Evolutionary conservation across 2,113 vertebrate species (phyloP).

Genomic region (Gadus macrocephalus): DNA sequence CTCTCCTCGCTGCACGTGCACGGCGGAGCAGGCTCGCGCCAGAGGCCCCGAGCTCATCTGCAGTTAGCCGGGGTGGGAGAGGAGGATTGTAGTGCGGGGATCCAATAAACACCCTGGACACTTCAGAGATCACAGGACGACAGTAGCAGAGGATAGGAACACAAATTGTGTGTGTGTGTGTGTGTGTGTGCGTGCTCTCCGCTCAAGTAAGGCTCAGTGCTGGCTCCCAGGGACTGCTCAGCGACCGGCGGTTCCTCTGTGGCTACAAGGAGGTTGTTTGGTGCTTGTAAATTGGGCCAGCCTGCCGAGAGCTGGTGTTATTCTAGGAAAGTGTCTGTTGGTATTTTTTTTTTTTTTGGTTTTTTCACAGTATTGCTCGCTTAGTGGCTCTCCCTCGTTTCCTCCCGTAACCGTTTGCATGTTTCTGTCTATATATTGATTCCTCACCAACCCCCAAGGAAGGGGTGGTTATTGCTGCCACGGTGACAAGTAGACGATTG

Average conservation of each 20-base stretch:
- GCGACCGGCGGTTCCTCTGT: conserved; percentile 57
- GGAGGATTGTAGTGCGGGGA: not conserved
- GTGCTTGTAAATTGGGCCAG: conserved; percentile 65
- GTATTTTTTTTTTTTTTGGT: conserved; percentile 46
- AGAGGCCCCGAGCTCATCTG: conserved; percentile 45
- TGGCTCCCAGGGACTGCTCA: conserved; percentile 42
- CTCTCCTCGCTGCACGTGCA: conserved; percentile 4
- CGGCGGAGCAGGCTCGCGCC: conserved; percentile 18
- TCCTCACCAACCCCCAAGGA: conserved; percentile 43
- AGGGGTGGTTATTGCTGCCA: conserved; percentile 53
- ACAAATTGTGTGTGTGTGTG: conserved; percentile 2
- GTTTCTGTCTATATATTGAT: conserved; percentile 44
- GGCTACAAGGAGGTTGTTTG: conserved; percentile 63
- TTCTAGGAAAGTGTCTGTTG: conserved; percentile 57
- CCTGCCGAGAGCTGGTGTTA: conserved; percentile 61
- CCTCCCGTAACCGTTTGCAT: conserved; percentile 8
- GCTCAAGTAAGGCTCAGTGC: conserved; percentile 28
- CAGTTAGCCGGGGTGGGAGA: conserved; percentile 30
- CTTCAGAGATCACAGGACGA: conserved; percentile 28
- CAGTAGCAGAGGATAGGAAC: not conserved
- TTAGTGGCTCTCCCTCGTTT: conserved; percentile 26
- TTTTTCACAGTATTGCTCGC: conserved; percentile 15
- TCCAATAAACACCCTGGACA: conserved; percentile 16
- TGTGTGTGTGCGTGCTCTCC: conserved; percentile 3
- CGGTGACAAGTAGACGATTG: conserved; percentile 46